phyloP scores from a whole-genome alignment of 2,888 invertebrate genomes.

The Bombyx huttoni region DNA sequence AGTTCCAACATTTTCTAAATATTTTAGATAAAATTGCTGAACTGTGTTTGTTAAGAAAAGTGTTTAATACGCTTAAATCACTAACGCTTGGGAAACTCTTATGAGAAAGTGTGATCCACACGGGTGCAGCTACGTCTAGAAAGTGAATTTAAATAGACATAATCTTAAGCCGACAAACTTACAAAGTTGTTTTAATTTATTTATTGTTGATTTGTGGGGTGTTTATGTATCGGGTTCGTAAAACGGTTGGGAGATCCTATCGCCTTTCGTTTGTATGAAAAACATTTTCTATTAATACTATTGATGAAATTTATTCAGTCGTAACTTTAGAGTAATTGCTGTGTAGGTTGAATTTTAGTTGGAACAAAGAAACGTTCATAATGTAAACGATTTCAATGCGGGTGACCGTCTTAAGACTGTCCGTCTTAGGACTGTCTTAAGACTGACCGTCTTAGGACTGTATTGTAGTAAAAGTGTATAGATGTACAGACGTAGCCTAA shows the following conservation, averaged over 20 bases:
- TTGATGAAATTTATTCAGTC: slow-evolving; percentile 32
- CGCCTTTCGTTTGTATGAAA: slow-evolving; percentile 35
- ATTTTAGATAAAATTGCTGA: no score
- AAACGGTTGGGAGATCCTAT: slow-evolving; percentile 41
- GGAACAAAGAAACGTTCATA: slow-evolving; percentile 37
- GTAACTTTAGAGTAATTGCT: slow-evolving; percentile 42
- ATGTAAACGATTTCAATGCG: slow-evolving; percentile 24
- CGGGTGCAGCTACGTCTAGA: no score
- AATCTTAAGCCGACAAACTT: slow-evolving; percentile 5
- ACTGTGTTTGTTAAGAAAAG: no score
- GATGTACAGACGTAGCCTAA: no score
- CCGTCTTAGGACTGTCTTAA: no score
- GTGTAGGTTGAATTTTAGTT: slow-evolving; percentile 24
- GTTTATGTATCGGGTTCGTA: slow-evolving; percentile 36
- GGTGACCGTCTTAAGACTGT: no score
- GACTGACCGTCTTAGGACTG: slow-evolving; percentile 35
- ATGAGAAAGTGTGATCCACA: no score
- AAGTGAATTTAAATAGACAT: no score
- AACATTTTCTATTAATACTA: slow-evolving; percentile 43
- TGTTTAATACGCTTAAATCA: no score
- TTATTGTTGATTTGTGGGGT: slow-evolving; percentile 33
- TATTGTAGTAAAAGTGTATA: slow-evolving; percentile 29
- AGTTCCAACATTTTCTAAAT: no score
- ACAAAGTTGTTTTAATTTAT: slow-evolving; percentile 30
- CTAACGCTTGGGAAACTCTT: no score